Evolutionary conservation across 2,797 vertebrate species (phyloP).

Genomic region (Pteropus rufus): DNA sequence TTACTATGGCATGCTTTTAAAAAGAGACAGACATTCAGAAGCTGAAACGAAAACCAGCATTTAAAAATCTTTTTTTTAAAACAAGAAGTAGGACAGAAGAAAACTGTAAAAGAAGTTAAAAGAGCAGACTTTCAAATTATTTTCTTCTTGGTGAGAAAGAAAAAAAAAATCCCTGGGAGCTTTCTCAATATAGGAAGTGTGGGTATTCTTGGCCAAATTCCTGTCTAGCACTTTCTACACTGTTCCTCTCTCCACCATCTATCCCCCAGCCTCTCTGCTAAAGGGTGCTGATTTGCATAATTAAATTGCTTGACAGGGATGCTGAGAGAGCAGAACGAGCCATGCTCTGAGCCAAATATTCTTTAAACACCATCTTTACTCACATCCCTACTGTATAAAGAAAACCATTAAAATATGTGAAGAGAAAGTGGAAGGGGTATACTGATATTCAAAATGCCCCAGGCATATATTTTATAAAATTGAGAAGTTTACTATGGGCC

Average conservation of each 20-base stretch:
- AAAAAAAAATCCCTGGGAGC: background rate
- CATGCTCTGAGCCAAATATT: conserved; percentile 24
- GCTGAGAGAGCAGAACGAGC: background rate
- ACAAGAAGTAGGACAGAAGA: conserved; percentile 30
- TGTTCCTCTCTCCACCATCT: conserved; percentile 27
- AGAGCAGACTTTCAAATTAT: conserved; percentile 61
- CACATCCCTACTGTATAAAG: no score
- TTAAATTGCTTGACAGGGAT: conserved; percentile 44
- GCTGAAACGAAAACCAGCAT: background rate
- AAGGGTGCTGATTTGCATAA: conserved; percentile 62
- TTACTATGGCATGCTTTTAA: background rate
- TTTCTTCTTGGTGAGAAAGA: conserved; percentile 10
- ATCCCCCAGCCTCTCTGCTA: conserved; percentile 42
- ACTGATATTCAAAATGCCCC: background rate
- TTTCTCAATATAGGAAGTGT: conserved; percentile 51
- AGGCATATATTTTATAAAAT: background rate
- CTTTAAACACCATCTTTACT: conserved; percentile 45
- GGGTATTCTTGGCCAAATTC: conserved; percentile 67
- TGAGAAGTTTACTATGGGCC: background rate
- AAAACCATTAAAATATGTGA: background rate
- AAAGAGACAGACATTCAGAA: background rate
- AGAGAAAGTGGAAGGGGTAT: background rate
- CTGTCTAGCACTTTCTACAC: conserved; percentile 65
- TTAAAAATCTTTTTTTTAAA: background rate
- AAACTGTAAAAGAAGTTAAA: conserved; percentile 50